Percentiles rank a stretch among this genome's conserved stretches.
Evolutionary conservation across 2,797 vertebrate genomes (phyloP).

Genomic region (Muscicapa comitata): DNA sequence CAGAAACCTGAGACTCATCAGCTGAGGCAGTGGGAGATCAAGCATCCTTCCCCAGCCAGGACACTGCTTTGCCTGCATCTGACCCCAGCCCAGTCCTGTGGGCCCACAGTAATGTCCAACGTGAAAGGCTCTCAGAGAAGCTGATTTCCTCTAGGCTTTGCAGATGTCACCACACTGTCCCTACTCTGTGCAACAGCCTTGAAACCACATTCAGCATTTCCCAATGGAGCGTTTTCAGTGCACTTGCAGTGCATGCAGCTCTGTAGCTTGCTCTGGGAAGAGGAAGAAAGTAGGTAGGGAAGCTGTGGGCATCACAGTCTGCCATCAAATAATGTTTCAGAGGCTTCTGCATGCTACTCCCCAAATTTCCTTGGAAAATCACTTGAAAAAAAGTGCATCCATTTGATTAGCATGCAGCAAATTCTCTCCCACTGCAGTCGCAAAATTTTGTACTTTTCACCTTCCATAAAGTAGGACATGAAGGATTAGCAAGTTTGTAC

Average conservation of each 20-base stretch:
- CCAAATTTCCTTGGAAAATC: background rate
- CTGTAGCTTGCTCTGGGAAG: background rate
- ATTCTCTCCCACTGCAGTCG: background rate
- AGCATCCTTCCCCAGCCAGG: background rate
- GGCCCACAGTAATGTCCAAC: background rate
- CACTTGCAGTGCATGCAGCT: background rate
- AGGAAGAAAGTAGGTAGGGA: background rate
- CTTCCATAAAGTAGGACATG: background rate
- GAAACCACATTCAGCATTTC: background rate
- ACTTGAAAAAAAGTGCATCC: background rate
- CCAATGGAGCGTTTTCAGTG: background rate
- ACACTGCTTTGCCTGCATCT: background rate
- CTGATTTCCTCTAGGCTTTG: background rate
- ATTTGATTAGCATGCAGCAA: background rate
- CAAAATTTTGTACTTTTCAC: background rate
- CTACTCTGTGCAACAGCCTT: background rate
- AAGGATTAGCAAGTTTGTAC: background rate
- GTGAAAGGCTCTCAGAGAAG: background rate
- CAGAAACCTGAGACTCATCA: background rate
- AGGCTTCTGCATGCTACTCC: background rate
- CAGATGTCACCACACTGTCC: background rate
- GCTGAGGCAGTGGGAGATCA: background rate
- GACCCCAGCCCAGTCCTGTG: background rate
- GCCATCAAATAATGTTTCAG: background rate
- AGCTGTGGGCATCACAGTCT: background rate